Evolutionary conservation across 2,888 invertebrate genomes (phyloP).

Genomic region (Philaethria dido): DNA sequence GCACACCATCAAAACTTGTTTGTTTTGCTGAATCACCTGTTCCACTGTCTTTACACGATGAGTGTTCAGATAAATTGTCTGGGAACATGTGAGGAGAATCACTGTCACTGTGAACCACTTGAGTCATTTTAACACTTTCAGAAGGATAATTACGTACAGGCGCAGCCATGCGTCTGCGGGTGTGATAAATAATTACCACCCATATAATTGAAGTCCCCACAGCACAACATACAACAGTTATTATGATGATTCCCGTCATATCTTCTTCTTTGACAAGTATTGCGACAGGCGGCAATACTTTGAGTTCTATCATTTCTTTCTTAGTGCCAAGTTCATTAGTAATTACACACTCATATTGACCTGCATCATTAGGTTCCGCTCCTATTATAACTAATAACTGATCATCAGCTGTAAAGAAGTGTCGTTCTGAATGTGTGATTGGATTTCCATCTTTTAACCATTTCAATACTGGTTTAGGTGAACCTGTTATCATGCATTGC

Average conservation of each 20-base stretch:
- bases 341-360: constrained; percentile 95
- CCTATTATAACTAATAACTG: constrained; percentile 95
- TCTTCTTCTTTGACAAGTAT: constrained; percentile 87
- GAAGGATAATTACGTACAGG: constrained; percentile 75
- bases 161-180: constrained; percentile 86
- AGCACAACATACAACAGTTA: constrained; percentile 95
- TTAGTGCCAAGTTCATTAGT: constrained; percentile 92
- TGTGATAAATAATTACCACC: constrained; percentile 95
- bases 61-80: constrained; percentile 89
- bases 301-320: constrained; percentile 88
- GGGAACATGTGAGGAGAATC: constrained; percentile 79
- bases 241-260: constrained; percentile 93
- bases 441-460: constrained; percentile 94
- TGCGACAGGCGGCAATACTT: constrained; percentile 85
- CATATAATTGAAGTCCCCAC: constrained; percentile 95
- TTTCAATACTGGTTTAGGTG: constrained; percentile 90
- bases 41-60: constrained; percentile 91
- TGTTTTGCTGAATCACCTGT: constrained; percentile 91
- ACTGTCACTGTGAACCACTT: constrained; percentile 80
- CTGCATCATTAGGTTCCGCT: constrained; percentile 90
- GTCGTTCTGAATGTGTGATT: constrained; percentile 89
- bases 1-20: constrained; percentile 86
- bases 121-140: constrained; percentile 78
- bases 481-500: constrained; percentile 94
- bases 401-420: constrained; percentile 94